phyloP scores from a whole-genome alignment of 1,140 invertebrate species.

The Akabosia matsudoensis region DNA sequence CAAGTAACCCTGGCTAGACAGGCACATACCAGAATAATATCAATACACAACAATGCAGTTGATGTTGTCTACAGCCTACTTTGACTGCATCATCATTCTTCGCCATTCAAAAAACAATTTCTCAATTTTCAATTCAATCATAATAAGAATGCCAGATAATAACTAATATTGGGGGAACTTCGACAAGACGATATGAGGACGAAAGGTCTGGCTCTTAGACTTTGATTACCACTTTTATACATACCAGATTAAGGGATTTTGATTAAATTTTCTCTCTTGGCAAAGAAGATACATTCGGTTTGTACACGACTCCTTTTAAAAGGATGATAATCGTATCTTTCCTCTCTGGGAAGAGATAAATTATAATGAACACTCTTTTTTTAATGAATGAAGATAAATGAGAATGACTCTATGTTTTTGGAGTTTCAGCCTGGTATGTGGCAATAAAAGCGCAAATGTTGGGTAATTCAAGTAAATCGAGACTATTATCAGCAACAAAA shows the following conservation, averaged over 20 bases:
- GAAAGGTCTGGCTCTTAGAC: no score
- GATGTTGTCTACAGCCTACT: not conserved
- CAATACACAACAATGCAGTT: not conserved
- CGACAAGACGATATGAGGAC: not conserved
- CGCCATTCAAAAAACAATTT: not conserved
- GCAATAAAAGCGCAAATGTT: not conserved
- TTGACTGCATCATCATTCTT: not conserved
- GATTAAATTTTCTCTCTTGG: not conserved
- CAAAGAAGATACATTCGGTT: no score
- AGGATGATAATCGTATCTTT: no score
- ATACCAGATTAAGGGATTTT: not conserved
- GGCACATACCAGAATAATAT: constrained; percentile 9
- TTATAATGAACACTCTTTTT: not conserved
- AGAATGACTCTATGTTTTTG: not conserved
- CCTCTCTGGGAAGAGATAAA: not conserved
- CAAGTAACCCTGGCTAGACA: constrained; percentile 19
- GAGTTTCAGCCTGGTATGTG: not conserved
- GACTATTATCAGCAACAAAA: not conserved
- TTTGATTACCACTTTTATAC: not conserved
- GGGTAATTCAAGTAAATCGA: not conserved
- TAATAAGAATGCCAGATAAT: not conserved
- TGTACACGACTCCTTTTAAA: no score
- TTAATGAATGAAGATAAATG: constrained; percentile 21
- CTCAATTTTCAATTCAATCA: not conserved
- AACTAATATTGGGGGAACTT: not conserved